Evolutionary conservation across 2,113 vertebrate species (phyloP), one percentile per base, ranked within the genome.

Genomic region (Larimichthys polyactis): DNA sequence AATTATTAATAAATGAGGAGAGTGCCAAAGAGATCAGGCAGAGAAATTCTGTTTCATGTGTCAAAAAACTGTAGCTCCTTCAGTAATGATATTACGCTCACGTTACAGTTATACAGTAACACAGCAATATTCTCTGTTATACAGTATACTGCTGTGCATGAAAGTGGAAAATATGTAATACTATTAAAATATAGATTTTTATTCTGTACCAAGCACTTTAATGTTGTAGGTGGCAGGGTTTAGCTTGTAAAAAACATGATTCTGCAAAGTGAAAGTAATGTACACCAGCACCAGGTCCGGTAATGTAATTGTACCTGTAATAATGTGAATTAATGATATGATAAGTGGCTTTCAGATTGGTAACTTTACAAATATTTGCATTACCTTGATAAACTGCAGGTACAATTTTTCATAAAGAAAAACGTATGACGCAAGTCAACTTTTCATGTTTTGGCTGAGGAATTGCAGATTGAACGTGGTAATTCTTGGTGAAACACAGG

Each of bases 1-100:
- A 88, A 90, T 90, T 49, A 76, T 86, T 58, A 60, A 85, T 71
- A 49, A 65, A 62, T n/a, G 15, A 59, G 46, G n/a, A 65, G 54
- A 52, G 60, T 9, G 60, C 27, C 52, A 71, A 76, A 79, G 48
- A 79, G 73, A 71, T 80, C 62, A 54, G 48, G 65, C 49, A 60
- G 62, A 70, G 32, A 83, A 67, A 71, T 77, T 73, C 58, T 64
- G 46, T 87, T 84, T 91, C 29, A 81, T 64, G 24, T 44, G 59
- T 75, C 52, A 79, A 74, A 69, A 71, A 71, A 20, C 17, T 49
- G 19, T 36, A 46, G 55, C 73, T 62, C 46, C 27, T 29, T 62
- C n/a, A 5, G 27, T 46, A 58, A 27, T 27, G 27, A 27, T 78
- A 58, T 54, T 60, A 70, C 58, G 5, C 27, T 75, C 60, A 58